phyloP scores from a whole-genome alignment of 2,797 vertebrate species.

The Gadopsis bispinosus region DNA sequence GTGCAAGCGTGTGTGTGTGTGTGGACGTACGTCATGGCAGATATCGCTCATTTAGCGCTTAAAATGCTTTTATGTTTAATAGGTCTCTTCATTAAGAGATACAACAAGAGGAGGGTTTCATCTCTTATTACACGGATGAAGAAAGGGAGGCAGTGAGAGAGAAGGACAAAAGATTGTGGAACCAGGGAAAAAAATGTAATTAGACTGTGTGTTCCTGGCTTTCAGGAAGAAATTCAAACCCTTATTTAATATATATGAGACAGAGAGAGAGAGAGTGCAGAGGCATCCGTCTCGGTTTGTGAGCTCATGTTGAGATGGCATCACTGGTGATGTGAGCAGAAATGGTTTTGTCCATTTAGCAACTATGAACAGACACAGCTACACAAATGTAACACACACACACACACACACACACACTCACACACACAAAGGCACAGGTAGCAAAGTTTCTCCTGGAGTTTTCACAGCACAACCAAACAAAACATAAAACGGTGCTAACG shows the following conservation, averaged over 20 bases:
- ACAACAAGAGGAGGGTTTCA: constrained; percentile 48
- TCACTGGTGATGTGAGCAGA: constrained; percentile 28
- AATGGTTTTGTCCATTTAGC: constrained; percentile 1
- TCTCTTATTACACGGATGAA: constrained; percentile 62
- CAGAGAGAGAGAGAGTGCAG: not conserved
- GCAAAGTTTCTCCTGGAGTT: constrained; percentile 82
- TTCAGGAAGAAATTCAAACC: constrained; percentile 35
- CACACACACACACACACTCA: constrained; percentile 15
- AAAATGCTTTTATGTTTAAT: constrained; percentile 63
- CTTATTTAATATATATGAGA: constrained; percentile 27
- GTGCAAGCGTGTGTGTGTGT: constrained; percentile 19
- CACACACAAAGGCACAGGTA: constrained; percentile 55
- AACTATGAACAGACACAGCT: not conserved
- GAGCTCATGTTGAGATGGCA: constrained; percentile 42
- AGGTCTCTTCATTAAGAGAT: constrained; percentile 63
- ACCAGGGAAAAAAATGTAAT: constrained; percentile 54
- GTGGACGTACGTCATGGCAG: constrained; percentile 8
- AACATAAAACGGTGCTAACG: constrained; percentile 78
- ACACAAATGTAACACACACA: not conserved
- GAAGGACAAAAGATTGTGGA: constrained; percentile 43
- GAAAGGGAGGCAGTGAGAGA: constrained; percentile 35
- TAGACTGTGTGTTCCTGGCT: constrained; percentile 42
- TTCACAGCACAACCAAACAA: constrained; percentile 77
- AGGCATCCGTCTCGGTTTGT: constrained; percentile 30
- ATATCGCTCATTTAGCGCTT: constrained; percentile 49